Conservation (phyloP, 2,797 vertebrate species). For the Acanthurus tractus region DNA sequence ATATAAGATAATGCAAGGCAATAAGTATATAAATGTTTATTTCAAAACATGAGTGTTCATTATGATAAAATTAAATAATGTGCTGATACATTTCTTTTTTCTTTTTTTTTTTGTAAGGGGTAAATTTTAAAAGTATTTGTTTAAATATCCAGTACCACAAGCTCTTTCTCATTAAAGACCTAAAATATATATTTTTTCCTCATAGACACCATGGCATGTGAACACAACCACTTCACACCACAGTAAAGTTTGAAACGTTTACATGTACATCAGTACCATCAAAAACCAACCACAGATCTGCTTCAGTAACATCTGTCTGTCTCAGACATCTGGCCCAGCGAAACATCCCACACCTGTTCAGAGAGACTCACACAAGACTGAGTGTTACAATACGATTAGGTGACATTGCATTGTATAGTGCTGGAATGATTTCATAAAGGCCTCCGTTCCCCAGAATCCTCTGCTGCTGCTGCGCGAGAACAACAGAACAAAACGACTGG, state of each 20-base stretch:
- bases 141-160: conserved; percentile 78
- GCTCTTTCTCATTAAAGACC: conserved; percentile 65
- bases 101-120: conserved; percentile 57
- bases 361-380: conserved; percentile 34
- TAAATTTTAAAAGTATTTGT: conserved; percentile 76
- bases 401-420: conserved; percentile 32
- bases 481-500: conserved; percentile 12
- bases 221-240: conserved; percentile 81
- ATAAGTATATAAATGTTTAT: conserved; percentile 85
- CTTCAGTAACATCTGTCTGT: conserved; percentile 18
- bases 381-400: conserved; percentile 29
- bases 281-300: conserved; percentile 5
- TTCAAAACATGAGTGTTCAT: conserved; percentile 84
- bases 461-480: conserved; percentile 3
- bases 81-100: conserved; percentile 68
- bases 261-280: conserved; percentile 66
- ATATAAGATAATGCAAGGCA: conserved; percentile 47
- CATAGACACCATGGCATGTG: conserved; percentile 76
- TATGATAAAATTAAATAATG: conserved; percentile 81
- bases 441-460: conserved; percentile 20
- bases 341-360: conserved; percentile 20
- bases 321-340: conserved; percentile 5
- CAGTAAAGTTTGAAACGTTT: conserved; percentile 71
- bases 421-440: conserved; percentile 53
- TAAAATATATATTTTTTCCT: conserved; percentile 64